Evolutionary conservation across 2,888 invertebrate species (phyloP), one percentile per base, ranked within the genome.

Genomic region (Drosophila longiperda): DNA sequence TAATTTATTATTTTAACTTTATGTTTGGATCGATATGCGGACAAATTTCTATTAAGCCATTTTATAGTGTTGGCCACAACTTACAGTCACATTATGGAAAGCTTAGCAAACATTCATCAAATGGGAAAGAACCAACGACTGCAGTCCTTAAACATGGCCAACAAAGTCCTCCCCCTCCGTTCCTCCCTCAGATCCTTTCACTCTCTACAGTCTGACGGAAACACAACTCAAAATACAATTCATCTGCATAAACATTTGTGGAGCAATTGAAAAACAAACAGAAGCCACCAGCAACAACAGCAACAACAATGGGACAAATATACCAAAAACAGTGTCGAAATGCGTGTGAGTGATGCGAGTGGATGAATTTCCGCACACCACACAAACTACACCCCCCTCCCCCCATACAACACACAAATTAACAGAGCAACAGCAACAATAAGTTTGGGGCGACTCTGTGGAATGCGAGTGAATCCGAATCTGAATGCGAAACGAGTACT

Each of bases 181-280:
- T 23, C 54, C 6, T 45, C 4, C 23, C 4, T 26, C 17, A 20
- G 0, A 36, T 26, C 50, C 53, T 17, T 0, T 8, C n/a, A 9
- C 38, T 49, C 12, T 32, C 54, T 58, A 54, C 42, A 82, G 65
- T 54, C 78, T 83, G 80, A 83, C 89, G 64, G 82, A 83, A 83
- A 80, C 85, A 81, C 82, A 89, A 84, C 84, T 84, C 85, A 83
- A 89, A 87, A 89, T 75, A 85, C 85, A 89, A 87, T 87, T 85
- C 87, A 87, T 85, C 89, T 89, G 85, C 87, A 87, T 85, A 89
- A 87, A 89, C 89, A 89, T 89, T 89, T 87, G 87, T 80, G 83
- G 61, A 86, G 87, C 89, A 83, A 86, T 89, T 83, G 80, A 86
- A 88, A 83, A 83, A 75, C 83, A 86, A 86, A 86, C 85, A 86